A percentile compares a stretch with the other conserved stretches of the same genome.
phyloP scores from a whole-genome alignment of 37 sponge, comb jelly and placozoan genomes.

The Theonella swinhoei region DNA sequence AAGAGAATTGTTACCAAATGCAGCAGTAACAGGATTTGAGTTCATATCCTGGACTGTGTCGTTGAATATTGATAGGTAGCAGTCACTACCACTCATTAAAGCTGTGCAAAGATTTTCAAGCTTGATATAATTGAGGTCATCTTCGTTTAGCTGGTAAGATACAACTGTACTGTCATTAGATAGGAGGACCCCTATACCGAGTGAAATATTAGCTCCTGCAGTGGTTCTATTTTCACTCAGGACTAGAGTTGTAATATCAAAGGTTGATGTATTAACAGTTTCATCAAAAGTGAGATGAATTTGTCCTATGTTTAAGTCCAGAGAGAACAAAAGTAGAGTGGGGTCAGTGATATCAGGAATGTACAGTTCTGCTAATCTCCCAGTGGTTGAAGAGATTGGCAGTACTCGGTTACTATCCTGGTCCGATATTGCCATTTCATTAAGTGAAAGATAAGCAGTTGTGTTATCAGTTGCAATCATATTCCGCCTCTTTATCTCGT shows the following conservation, averaged over 20 bases:
- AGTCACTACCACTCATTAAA: constrained; percentile 54
- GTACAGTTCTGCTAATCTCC: constrained; percentile 21
- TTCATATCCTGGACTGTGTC: constrained; percentile 65
- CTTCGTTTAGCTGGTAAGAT: constrained; percentile 52
- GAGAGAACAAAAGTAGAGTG: constrained; percentile 43
- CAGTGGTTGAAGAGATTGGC: constrained; percentile 19
- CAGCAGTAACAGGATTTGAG: constrained; percentile 47
- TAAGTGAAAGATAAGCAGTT: constrained; percentile 63
- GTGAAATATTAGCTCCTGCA: constrained; percentile 8
- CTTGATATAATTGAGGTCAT: constrained; percentile 79
- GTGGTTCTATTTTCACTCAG: constrained; percentile 25
- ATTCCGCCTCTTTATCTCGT: constrained; percentile 71
- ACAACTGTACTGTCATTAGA: constrained; percentile 59
- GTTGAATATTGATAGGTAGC: constrained; percentile 67
- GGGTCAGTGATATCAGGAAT: constrained; percentile 76
- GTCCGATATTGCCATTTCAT: constrained; percentile 44
- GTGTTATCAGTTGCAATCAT: constrained; percentile 41
- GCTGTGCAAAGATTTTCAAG: constrained; percentile 72
- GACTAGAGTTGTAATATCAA: constrained; percentile 39
- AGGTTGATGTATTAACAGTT: constrained; percentile 72
- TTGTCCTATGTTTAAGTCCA: constrained; percentile 76
- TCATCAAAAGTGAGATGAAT: constrained; percentile 80
- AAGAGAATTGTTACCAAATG: constrained; percentile 16
- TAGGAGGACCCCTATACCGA: constrained; percentile 35
- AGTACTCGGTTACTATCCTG: constrained; percentile 69